A percentile compares a stretch with the other conserved stretches of the same genome.
Evolutionary conservation across 2,888 invertebrate species (phyloP).

Genomic region (Nebria brevicollis): DNA sequence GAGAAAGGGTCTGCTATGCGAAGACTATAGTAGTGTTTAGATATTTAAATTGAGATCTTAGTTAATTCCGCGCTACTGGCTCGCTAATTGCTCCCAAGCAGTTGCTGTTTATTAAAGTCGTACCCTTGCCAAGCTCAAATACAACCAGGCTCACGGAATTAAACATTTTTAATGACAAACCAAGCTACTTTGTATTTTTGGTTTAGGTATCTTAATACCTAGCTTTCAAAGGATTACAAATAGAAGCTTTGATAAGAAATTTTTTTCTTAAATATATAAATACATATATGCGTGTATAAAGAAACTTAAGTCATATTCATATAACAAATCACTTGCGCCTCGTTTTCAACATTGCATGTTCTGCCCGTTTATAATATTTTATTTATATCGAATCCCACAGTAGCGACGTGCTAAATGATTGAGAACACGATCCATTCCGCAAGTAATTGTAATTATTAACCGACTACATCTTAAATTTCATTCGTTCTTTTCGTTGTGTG

Average conservation of each 20-base stretch:
- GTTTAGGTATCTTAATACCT: constrained; percentile 14
- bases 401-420: constrained; percentile 43
- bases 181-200: constrained; percentile 11
- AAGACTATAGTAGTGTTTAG: constrained; percentile 53
- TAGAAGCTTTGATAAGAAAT: not conserved
- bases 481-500: not conserved
- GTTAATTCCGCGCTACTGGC: constrained; percentile 63
- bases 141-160: constrained; percentile 34
- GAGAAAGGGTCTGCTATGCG: constrained; percentile 13
- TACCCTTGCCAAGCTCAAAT: constrained; percentile 29
- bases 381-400: constrained; percentile 41
- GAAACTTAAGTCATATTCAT: constrained; percentile 8
- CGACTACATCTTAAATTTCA: constrained; percentile 36
- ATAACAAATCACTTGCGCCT: constrained; percentile 36
- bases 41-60: constrained; percentile 64
- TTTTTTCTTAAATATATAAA: not conserved
- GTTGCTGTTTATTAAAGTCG: constrained; percentile 43
- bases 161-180: constrained; percentile 36
- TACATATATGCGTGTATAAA: constrained; percentile 3
- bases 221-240: not conserved
- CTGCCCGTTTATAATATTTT: constrained; percentile 22
- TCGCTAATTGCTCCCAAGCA: constrained; percentile 60
- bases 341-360: constrained; percentile 38
- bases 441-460: constrained; percentile 45
- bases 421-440: constrained; percentile 40